Conservation (phyloP, 2,888 invertebrate species). For the Mesochorus sp. region DNA sequence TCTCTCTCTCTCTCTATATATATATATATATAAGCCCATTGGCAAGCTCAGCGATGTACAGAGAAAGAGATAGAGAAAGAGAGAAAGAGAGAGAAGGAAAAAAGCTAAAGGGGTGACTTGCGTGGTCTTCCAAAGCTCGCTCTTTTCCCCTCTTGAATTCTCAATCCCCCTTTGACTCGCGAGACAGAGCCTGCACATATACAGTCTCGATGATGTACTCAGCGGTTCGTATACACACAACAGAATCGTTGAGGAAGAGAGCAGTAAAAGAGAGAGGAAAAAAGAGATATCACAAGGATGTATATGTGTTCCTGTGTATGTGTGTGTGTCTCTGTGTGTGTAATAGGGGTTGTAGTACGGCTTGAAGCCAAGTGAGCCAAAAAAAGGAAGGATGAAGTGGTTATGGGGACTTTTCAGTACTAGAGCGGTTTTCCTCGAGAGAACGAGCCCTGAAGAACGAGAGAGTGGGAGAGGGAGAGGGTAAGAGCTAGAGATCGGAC, state of each 20-base stretch:
- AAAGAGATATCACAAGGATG: background rate
- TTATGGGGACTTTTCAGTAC: constrained; percentile 8
- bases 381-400: constrained; percentile 11
- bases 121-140: constrained; percentile 11
- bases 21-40: no score
- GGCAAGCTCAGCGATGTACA: constrained; percentile 70
- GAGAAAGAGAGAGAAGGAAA: no score
- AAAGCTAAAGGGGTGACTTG: constrained; percentile 32
- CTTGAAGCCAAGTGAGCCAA: constrained; percentile 8
- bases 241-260: constrained; percentile 3
- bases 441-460: constrained; percentile 15
- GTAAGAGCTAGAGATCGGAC: constrained; percentile 49
- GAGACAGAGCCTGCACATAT: background rate
- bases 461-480: constrained; percentile 37
- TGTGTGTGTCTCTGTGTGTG: no score
- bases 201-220: constrained; percentile 11
- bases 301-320: no score
- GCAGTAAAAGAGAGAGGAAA: constrained; percentile 1
- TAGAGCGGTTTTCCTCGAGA: constrained; percentile 35
- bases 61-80: no score
- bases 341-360: constrained; percentile 9
- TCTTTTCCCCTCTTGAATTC: constrained; percentile 20
- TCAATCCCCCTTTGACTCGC: background rate
- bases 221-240: constrained; percentile 5
- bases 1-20: no score